Conservation (phyloP, 1,140 invertebrate genomes). For the Caenorhabditis tropicalis region DNA sequence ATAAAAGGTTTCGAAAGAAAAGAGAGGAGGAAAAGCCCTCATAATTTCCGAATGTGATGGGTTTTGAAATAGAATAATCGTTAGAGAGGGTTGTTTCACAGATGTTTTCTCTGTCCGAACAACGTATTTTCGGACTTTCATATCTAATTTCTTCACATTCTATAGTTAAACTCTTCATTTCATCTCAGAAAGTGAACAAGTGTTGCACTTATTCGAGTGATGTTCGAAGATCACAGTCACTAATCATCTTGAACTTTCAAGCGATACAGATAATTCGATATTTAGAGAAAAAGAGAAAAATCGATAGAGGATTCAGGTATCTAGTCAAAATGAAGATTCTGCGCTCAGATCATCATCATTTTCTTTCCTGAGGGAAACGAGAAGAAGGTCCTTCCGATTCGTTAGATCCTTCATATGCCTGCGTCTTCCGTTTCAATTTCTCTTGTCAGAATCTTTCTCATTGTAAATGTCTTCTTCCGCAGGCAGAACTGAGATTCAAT, state of each 20-base stretch:
- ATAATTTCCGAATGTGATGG: slow-evolving; percentile 42
- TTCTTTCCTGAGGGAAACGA: background rate
- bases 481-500: slow-evolving; percentile 11
- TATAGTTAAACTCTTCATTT: background rate
- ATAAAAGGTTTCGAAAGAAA: background rate
- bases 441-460: background rate
- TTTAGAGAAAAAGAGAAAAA: slow-evolving; percentile 17
- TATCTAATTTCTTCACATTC: background rate
- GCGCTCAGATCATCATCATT: slow-evolving; percentile 8
- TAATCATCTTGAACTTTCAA: background rate
- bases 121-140: background rate
- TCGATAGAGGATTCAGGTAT: background rate
- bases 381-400: background rate
- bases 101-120: slow-evolving; percentile 10
- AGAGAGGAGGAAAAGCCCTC: background rate
- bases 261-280: background rate
- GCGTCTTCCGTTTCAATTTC: slow-evolving; percentile 22
- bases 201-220: background rate
- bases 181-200: background rate
- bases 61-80: slow-evolving; percentile 39
- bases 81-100: background rate
- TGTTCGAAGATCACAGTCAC: slow-evolving; percentile 9
- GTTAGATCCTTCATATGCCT: background rate
- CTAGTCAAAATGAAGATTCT: slow-evolving; percentile 1
- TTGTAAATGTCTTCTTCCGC: slow-evolving; percentile 34